Conservation (phyloP, 2,113 vertebrate species). For the Erpornis zantholeuca region DNA sequence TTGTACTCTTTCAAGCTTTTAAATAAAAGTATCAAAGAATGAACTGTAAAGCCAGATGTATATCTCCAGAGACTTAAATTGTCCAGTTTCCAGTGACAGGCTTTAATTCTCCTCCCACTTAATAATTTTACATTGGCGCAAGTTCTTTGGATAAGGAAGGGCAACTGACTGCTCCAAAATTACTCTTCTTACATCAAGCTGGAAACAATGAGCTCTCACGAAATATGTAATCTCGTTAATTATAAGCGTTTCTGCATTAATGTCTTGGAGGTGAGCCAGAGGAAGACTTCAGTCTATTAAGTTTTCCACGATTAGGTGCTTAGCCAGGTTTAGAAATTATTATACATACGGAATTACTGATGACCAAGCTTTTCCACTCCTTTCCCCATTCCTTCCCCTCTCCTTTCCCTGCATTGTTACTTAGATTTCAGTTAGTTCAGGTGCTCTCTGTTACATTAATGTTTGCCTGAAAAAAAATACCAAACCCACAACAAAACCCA, state of each 20-base stretch:
- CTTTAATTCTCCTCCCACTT: conserved; percentile 38
- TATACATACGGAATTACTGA: not conserved
- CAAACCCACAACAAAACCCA: not conserved
- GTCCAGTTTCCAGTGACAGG: conserved; percentile 6
- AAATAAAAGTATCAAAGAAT: conserved; percentile 23
- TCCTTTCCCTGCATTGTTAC: not conserved
- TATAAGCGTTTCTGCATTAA: not conserved
- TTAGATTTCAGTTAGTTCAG: conserved; percentile 41
- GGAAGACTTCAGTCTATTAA: not conserved
- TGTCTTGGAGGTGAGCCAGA: not conserved
- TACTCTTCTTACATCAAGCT: not conserved
- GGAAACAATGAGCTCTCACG: not conserved
- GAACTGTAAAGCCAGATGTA: conserved; percentile 31
- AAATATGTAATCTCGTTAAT: not conserved
- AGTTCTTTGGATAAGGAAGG: not conserved
- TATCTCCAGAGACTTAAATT: conserved; percentile 31
- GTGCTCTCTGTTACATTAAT: not conserved
- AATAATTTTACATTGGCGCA: not conserved
- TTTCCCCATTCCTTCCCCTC: not conserved
- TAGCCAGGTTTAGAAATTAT: not conserved
- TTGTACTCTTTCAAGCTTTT: conserved; percentile 1
- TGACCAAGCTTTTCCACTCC: not conserved
- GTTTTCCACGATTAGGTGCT: not conserved
- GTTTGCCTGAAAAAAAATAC: not conserved
- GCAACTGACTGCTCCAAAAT: not conserved